Base-by-base conservation (phyloP, 2,888 invertebrate genomes). In the Therioaphis trifolii region DNA sequence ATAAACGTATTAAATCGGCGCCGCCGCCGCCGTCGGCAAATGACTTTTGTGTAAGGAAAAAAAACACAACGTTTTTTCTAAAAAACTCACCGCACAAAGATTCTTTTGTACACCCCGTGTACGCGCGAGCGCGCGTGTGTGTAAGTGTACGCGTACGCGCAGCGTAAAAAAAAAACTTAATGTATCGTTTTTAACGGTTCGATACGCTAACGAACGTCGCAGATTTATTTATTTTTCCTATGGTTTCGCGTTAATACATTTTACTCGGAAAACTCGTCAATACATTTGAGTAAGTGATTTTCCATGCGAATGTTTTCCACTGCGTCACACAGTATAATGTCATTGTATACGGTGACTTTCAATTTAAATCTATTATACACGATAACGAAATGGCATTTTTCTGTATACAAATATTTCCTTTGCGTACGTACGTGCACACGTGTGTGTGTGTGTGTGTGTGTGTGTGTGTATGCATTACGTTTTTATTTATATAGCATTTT, bases 181-280 rank as follows among this genome's bases (percentile, higher is more conserved):
- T 58, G n/a, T 27, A 7, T 27, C 24, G 24, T 12, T 61, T 61
- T 27, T 12, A 61, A 14, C 27, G 61, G 11, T 27, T 14, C 61
- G 7, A 61, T 61, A n/a, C 55, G 55, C 18, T 55, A 55, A 55
- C n/a, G 55, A 55, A 55, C 55, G 55, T 21, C 55, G n/a, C n/a
- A 9, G 18, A 55, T n/a, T 55, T 55, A n/a, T 55, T 55, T 49
- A 18, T 18, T 18, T 49, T 18, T 0, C 49, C 49, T n/a, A n/a
- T n/a, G 7, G 7, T 7, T 15, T 4, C 21, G 55, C 18, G 12
- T 55, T n/a, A 18, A 55, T n/a, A 55, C 55, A 21, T 14, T n/a
- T 52, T n/a, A 21, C 18, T n/a, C 18, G 21, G 15, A 18, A 55
- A 21, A 55, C 55, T n/a, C 9, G 55, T 55, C 21, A 55, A 55